These are phyloP conservation scores for Poeciliopsis occidentalis DNA, from an alignment of 2,113 vertebrate species.

Conservation along the genomic window DNA sequence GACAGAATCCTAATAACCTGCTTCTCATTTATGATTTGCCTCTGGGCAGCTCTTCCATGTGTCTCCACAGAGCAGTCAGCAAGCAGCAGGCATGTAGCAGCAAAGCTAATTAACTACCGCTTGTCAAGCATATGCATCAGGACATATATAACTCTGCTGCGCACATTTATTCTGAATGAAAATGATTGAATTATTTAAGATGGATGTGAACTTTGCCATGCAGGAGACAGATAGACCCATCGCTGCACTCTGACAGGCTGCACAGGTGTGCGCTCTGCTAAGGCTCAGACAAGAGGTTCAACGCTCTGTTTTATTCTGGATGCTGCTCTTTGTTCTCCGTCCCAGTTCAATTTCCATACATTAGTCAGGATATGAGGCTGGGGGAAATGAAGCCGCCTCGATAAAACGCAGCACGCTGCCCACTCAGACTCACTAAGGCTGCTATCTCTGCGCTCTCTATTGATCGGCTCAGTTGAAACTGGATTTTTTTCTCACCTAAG, in stretches of 20 bases:
- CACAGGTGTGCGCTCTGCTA: background rate
- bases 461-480: constrained; percentile 63
- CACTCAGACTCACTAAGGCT: constrained; percentile 54
- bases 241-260: constrained; percentile 23
- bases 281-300: constrained; percentile 38
- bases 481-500: constrained; percentile 37
- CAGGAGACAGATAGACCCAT: constrained; percentile 18
- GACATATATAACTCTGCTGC: constrained; percentile 42
- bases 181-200: constrained; percentile 40
- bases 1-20: constrained; percentile 80
- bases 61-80: constrained; percentile 67
- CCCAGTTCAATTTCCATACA: constrained; percentile 74
- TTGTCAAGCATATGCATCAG: constrained; percentile 63
- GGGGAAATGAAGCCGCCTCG: constrained; percentile 74
- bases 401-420: constrained; percentile 66
- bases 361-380: constrained; percentile 73
- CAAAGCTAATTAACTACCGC: constrained; percentile 75
- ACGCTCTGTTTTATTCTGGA: constrained; percentile 44
- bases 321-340: constrained; percentile 67
- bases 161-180: constrained; percentile 41
- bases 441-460: constrained; percentile 50
- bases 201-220: constrained; percentile 30
- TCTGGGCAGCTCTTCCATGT: constrained; percentile 71
- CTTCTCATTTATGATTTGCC: constrained; percentile 79
- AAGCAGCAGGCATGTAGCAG: constrained; percentile 68